Evolutionary conservation across 2,113 vertebrate species (phyloP).

Genomic region (Antechinus flavipes): DNA sequence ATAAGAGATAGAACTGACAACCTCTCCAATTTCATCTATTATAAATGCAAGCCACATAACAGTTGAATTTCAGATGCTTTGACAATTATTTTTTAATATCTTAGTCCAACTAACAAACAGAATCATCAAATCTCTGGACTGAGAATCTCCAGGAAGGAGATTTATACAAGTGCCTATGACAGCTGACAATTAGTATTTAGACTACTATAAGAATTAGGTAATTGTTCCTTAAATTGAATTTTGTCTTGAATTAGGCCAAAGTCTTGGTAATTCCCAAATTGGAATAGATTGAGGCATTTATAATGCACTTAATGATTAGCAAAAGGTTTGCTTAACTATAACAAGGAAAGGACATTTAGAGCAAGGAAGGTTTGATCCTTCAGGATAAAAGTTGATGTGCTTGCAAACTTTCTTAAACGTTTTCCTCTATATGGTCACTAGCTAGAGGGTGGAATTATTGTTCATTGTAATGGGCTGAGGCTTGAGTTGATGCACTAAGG

Average conservation of each 20-base stretch:
- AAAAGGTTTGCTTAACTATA: background rate
- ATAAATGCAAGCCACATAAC: background rate
- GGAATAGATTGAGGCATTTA: background rate
- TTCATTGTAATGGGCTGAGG: background rate
- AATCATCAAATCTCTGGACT: background rate
- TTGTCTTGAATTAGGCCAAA: background rate
- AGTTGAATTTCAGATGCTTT: background rate
- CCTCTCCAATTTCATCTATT: background rate
- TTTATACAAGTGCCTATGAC: background rate
- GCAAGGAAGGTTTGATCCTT: background rate
- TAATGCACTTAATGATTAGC: background rate
- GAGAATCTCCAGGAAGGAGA: background rate
- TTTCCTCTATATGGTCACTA: rapidly evolving
- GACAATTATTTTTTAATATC: no score
- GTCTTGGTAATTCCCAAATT: background rate
- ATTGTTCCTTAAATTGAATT: background rate
- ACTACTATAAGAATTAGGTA: background rate
- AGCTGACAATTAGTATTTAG: background rate
- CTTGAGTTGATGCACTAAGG: no score
- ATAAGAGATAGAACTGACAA: background rate
- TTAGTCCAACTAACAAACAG: background rate
- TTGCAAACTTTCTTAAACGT: background rate
- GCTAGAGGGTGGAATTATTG: background rate
- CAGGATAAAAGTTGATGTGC: background rate
- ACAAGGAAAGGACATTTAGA: background rate